Conservation (phyloP, 2,888 invertebrate species). For the Drosophila buzzatii region DNA sequence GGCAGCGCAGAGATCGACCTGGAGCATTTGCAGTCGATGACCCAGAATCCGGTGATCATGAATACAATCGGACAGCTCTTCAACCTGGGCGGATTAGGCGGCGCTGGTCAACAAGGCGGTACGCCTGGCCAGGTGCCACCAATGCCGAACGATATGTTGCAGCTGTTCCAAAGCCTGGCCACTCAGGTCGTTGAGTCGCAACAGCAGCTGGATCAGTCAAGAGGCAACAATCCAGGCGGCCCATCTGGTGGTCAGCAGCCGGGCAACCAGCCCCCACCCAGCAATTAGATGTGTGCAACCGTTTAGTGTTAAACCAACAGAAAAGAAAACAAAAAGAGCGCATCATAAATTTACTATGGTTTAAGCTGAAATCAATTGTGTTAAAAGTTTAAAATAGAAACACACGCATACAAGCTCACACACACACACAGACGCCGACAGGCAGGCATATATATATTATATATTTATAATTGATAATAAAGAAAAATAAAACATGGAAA, state of each 20-base stretch:
- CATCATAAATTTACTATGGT: slow-evolving; percentile 20
- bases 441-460: slow-evolving; percentile 44
- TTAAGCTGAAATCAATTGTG: slow-evolving; percentile 47
- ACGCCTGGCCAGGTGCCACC: slow-evolving; percentile 44
- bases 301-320: slow-evolving; percentile 13
- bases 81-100: slow-evolving; percentile 53
- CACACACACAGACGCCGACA: background rate
- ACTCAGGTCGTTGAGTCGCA: slow-evolving; percentile 68
- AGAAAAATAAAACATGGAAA: slow-evolving; percentile 39
- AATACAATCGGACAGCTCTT: slow-evolving; percentile 75
- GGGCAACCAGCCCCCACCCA: slow-evolving; percentile 74
- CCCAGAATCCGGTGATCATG: slow-evolving; percentile 81
- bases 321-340: background rate
- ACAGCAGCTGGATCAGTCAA: slow-evolving; percentile 23
- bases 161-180: slow-evolving; percentile 81
- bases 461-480: slow-evolving; percentile 75
- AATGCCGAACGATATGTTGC: slow-evolving; percentile 77
- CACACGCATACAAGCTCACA: background rate
- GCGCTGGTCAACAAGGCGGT: slow-evolving; percentile 34
- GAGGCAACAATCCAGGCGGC: slow-evolving; percentile 38
- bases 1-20: slow-evolving; percentile 80
- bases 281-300: slow-evolving; percentile 42
- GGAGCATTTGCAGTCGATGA: slow-evolving; percentile 75
- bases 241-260: slow-evolving; percentile 58
- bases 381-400: slow-evolving; percentile 56